These are phyloP conservation scores for Salvelinus fontinalis DNA, from an alignment of 2,113 vertebrate species.

Conservation along the genomic window DNA sequence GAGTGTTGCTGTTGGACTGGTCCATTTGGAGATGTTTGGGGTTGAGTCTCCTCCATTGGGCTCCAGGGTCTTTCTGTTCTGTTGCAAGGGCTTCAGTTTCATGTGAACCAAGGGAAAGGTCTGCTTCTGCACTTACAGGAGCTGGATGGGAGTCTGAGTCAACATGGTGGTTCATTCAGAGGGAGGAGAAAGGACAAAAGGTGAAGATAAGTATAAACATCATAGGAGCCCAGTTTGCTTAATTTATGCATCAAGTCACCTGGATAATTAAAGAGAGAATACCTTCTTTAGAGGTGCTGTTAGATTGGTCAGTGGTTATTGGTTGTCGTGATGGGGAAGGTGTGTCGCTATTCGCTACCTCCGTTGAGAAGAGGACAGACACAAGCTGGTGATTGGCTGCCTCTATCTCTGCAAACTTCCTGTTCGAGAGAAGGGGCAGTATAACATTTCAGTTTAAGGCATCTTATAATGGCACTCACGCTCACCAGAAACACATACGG, in stretches of 20 bases:
- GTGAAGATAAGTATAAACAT: background rate
- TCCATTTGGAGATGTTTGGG: constrained; percentile 14
- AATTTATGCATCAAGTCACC: background rate
- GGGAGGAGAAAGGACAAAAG: background rate
- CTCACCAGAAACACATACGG: constrained; percentile 6
- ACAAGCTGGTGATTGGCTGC: constrained; percentile 75
- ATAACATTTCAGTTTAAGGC: background rate
- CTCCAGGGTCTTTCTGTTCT: constrained; percentile 27
- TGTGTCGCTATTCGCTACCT: constrained; percentile 34
- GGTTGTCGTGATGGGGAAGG: constrained; percentile 21
- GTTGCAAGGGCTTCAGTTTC: constrained; percentile 29
- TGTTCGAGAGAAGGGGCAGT: constrained; percentile 45
- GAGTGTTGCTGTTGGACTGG: constrained; percentile 9
- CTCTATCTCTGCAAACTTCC: constrained; percentile 81
- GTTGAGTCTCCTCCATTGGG: constrained; percentile 36
- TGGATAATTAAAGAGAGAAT: background rate
- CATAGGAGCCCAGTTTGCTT: background rate
- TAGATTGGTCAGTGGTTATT: constrained; percentile 16
- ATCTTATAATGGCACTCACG: no score
- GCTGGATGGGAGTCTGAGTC: background rate
- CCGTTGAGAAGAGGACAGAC: constrained; percentile 63
- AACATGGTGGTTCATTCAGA: background rate
- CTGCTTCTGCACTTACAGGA: constrained; percentile 2
- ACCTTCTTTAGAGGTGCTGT: constrained; percentile 12
- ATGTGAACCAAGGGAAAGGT: background rate